Base-by-base conservation (phyloP, 2,113 vertebrate species). In the Oryctolagus cuniculus region DNA sequence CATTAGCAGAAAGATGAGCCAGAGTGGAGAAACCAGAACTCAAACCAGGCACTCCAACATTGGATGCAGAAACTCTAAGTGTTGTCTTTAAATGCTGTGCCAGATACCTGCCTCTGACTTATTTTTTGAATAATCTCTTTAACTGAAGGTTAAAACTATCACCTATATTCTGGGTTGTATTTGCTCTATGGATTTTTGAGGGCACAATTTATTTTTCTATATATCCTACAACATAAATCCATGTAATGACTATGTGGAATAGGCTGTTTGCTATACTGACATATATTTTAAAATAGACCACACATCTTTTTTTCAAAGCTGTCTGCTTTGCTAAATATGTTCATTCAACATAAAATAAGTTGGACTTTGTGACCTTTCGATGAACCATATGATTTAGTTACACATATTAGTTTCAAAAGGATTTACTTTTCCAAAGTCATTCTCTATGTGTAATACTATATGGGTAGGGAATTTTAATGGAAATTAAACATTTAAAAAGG, bases 401-500 rank as follows among this genome's bases (percentile, higher is more conserved):
- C 78, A 96, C 88, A 51, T 94, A 95, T 95, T 95, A 79, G 81
- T 96, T 97, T 97, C 93, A 96, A 96, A 94, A 93, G 72, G 83
- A 93, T 94, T 96, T 96, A 74, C 75, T 94, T 96, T 96, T 81
- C 63, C 77, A 66, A 93, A 97, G 73, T 95, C 82, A 89, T 95
- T 88, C 82, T 82, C 44, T 83, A 38, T 49, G 3, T 92, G 96
- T 95, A 96, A 96, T 38, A 74, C 73, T 95, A 94, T 77, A 90
- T 44, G 96, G 73, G 67, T 77, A 94, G 86, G 72, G 87, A 87
- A 90, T 92, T 96, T 91, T 93, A 96, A 97, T 88, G 73, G 70
- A 90, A 61, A 82, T 93, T 90, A 92, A 92, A 88, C 78, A 87
- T 92, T 93, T 88, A 96, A 73, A 94, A 95, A 90, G 87, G 29